Evolutionary conservation across 2,797 vertebrate genomes (phyloP).

Genomic region (Falco novaeseelandiae): DNA sequence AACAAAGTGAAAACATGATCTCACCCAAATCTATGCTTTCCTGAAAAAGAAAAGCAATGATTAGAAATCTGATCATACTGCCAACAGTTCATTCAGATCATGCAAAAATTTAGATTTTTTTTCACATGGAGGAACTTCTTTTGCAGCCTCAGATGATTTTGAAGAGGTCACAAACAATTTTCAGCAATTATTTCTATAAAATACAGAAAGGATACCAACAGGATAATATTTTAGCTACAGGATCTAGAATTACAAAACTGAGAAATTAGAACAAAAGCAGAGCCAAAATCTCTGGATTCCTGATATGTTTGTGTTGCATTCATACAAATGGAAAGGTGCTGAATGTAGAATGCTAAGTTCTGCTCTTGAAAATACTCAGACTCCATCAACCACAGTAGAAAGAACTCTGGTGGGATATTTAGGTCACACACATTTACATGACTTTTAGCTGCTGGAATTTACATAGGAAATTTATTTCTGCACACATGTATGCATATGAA

Average conservation of each 20-base stretch:
- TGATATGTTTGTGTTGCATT: not conserved
- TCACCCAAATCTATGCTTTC: constrained; percentile 97
- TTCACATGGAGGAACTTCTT: not conserved
- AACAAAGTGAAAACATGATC: constrained; percentile 99
- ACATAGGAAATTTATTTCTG: not conserved
- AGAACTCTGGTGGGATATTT: not conserved
- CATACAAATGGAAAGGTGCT: not conserved
- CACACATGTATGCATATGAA: not conserved
- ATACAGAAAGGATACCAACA: not conserved
- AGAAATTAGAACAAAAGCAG: not conserved
- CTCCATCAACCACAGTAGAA: not conserved
- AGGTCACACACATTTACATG: not conserved
- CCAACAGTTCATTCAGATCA: not conserved
- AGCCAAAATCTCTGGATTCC: not conserved
- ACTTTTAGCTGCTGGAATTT: not conserved
- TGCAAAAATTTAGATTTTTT: not conserved
- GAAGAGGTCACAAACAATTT: not conserved
- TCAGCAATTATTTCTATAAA: not conserved
- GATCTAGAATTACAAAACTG: not conserved
- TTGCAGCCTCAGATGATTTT: not conserved
- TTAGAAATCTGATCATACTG: not conserved
- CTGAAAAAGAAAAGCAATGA: constrained; percentile 73
- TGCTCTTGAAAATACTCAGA: not conserved
- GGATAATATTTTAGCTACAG: not conserved
- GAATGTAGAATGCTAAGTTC: not conserved